Evolutionary conservation across 2,888 invertebrate species (phyloP).

Genomic region (Leucania comma): DNA sequence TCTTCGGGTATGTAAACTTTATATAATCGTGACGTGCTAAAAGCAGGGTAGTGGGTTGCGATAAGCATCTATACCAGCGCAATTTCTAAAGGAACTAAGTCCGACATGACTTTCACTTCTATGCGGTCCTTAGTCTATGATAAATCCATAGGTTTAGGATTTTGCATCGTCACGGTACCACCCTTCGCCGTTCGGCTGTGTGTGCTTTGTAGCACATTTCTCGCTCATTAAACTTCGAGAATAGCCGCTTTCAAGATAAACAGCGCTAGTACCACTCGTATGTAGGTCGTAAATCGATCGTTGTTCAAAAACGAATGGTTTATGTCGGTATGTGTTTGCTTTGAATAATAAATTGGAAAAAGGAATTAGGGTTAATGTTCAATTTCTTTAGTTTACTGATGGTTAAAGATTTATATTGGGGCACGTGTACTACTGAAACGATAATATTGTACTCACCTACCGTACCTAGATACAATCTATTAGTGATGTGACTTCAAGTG

Average conservation of each 20-base stretch:
- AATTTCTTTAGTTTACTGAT: slow-evolving; percentile 30
- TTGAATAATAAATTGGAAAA: slow-evolving; percentile 41
- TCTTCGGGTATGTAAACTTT: background rate
- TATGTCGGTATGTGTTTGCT: slow-evolving; percentile 24
- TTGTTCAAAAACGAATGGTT: slow-evolving; percentile 49
- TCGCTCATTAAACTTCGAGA: slow-evolving; percentile 60
- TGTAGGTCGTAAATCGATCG: slow-evolving; percentile 60
- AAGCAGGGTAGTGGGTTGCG: background rate
- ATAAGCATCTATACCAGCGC: background rate
- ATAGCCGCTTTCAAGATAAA: slow-evolving; percentile 59
- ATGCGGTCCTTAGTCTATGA: slow-evolving; percentile 16
- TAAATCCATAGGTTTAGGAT: slow-evolving; percentile 39
- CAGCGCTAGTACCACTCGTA: slow-evolving; percentile 44
- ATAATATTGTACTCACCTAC: background rate
- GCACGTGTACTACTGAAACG: background rate
- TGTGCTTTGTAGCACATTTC: slow-evolving; percentile 55
- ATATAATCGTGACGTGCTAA: background rate
- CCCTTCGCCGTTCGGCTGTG: slow-evolving; percentile 32
- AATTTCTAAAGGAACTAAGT: background rate
- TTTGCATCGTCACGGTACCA: slow-evolving; percentile 43
- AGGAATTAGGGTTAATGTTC: slow-evolving; percentile 30
- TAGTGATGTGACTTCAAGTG: background rate
- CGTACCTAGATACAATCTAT: background rate
- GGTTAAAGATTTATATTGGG: background rate
- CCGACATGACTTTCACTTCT: background rate